A percentile compares a stretch with the other conserved stretches of the same genome.
Evolutionary conservation across 2,113 vertebrate genomes (phyloP).

Genomic region (Amblyornis subalaris): DNA sequence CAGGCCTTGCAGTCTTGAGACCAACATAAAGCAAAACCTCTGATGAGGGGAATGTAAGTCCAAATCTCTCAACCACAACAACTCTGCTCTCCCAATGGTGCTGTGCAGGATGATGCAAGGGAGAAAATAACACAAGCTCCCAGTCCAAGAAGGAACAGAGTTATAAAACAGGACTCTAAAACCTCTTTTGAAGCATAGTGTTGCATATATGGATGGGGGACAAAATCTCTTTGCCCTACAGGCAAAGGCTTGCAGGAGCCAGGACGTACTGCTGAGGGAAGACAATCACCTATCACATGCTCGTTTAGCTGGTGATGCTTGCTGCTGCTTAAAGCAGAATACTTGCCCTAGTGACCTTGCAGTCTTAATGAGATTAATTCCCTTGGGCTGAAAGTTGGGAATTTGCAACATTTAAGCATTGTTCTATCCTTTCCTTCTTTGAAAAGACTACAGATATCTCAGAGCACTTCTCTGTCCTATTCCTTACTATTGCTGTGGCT

Average conservation of each 20-base stretch:
- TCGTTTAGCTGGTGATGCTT: not conserved
- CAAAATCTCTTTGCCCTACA: not conserved
- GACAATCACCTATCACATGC: not conserved
- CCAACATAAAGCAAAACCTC: not conserved
- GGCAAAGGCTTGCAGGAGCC: not conserved
- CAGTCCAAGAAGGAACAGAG: not conserved
- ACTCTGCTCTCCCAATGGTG: not conserved
- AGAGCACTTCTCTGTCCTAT: not conserved
- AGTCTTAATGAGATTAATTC: not conserved
- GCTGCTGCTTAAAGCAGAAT: not conserved
- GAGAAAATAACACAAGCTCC: not conserved
- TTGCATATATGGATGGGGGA: not conserved
- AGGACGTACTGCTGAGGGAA: not conserved
- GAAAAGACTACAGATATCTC: not conserved
- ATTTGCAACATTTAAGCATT: slow-evolving; percentile 1
- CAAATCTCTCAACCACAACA: not conserved
- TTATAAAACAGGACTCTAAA: not conserved
- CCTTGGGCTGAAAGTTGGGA: not conserved
- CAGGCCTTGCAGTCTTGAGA: not conserved
- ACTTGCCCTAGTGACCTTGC: not conserved
- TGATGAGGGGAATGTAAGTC: not conserved
- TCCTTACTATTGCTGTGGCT: slow-evolving; percentile 49
- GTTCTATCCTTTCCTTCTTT: not conserved
- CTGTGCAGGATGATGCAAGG: fast-evolving
- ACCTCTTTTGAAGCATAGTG: not conserved